These are phyloP conservation scores for Taenioides sp. DNA, from an alignment of 2,797 vertebrate species.

Conservation along the genomic window DNA sequence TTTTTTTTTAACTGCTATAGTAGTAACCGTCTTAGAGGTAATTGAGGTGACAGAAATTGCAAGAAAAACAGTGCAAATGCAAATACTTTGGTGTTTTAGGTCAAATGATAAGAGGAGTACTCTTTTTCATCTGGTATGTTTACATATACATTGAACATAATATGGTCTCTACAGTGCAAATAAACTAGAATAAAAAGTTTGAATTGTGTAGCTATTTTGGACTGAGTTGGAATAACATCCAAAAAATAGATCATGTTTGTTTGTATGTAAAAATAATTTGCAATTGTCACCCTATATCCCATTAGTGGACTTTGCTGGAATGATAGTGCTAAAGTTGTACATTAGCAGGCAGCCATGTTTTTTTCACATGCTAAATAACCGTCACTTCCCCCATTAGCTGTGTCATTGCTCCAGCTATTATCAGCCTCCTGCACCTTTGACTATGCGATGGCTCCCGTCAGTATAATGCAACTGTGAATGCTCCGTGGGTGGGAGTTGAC, in stretches of 20 bases:
- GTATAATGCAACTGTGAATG: neutral
- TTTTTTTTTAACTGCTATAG: neutral
- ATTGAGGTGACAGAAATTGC: neutral
- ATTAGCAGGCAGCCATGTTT: neutral
- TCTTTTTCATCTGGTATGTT: no score
- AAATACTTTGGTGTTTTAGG: no score
- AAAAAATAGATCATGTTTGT: neutral
- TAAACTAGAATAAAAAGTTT: neutral
- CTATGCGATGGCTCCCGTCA: slow-evolving; percentile 3
- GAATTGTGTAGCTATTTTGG: neutral
- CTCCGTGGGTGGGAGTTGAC: neutral
- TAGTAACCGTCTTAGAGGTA: neutral
- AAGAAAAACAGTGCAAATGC: no score
- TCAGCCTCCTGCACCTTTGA: neutral
- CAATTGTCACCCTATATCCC: neutral
- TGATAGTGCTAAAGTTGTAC: neutral
- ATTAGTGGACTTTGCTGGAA: neutral
- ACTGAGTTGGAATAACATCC: neutral
- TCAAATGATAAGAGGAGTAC: no score
- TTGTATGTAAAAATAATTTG: neutral
- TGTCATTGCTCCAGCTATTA: neutral
- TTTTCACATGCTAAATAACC: slow-evolving; percentile 4
- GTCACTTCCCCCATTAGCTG: neutral
- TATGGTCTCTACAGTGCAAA: neutral
- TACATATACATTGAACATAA: no score